Percentiles rank a stretch among this genome's conserved stretches.
phyloP scores from a whole-genome alignment of 2,797 vertebrate genomes.

The Sebastolobus alascanus region DNA sequence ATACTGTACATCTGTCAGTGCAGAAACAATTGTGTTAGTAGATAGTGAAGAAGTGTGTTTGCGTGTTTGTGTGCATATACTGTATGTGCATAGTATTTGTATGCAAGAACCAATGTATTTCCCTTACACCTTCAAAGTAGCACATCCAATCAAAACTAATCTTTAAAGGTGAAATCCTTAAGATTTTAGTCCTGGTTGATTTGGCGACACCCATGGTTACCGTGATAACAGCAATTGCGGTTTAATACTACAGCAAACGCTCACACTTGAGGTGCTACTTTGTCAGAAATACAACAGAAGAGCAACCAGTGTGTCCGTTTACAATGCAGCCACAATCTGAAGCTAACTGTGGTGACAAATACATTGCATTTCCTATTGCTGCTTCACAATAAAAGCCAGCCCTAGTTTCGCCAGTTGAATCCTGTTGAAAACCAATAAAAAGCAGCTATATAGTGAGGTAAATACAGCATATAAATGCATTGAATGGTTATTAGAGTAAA shows the following conservation, averaged over 20 bases:
- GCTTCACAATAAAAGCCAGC: neutral
- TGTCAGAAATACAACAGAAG: no score
- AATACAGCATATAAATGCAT: neutral
- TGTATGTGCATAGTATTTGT: neutral
- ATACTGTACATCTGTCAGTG: slow-evolving; percentile 4
- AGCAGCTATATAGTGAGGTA: neutral
- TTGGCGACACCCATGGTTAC: neutral
- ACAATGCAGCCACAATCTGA: neutral
- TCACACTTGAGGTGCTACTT: no score
- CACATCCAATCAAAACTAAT: neutral
- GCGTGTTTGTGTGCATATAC: neutral
- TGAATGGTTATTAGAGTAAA: neutral
- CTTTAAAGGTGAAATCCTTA: neutral
- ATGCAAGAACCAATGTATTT: neutral
- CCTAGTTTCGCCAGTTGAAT: neutral
- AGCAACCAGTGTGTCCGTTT: neutral
- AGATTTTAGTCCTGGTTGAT: neutral
- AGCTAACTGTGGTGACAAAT: neutral
- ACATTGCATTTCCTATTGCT: neutral
- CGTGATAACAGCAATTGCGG: neutral
- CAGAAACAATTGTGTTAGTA: slow-evolving; percentile 25
- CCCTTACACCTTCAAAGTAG: neutral
- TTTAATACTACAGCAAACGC: no score
- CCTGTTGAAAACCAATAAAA: neutral
- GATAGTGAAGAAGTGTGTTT: slow-evolving; percentile 2